phyloP scores from a whole-genome alignment of 2,888 invertebrate genomes.

The Cyclophora albipunctata region DNA sequence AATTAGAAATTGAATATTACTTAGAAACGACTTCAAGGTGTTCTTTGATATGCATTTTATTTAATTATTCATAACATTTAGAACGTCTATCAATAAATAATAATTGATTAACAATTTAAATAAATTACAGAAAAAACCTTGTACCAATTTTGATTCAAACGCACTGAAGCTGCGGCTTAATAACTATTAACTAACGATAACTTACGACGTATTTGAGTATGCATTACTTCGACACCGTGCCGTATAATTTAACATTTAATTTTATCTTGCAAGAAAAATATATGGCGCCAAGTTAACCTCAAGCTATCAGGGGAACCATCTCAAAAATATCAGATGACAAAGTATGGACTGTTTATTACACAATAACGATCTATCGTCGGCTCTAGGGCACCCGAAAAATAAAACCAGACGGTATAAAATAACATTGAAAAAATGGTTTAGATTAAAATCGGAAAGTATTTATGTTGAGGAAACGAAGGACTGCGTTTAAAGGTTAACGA shows the following conservation, averaged over 20 bases:
- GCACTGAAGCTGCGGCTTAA: no score
- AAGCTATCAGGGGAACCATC: constrained; percentile 52
- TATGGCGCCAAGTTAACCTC: constrained; percentile 52
- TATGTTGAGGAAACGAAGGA: constrained; percentile 66
- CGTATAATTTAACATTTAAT: not conserved
- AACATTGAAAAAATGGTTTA: constrained; percentile 50
- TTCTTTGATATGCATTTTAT: no score
- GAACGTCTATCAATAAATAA: no score
- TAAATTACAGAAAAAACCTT: no score
- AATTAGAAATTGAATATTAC: no score
- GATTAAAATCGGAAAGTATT: constrained; percentile 68
- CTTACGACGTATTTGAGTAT: not conserved
- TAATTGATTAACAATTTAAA: no score
- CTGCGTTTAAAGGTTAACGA: constrained; percentile 72
- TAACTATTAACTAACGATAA: not conserved
- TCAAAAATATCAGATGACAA: constrained; percentile 70
- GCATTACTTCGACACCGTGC: constrained; percentile 20
- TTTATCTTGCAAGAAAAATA: not conserved
- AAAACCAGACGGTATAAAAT: constrained; percentile 63
- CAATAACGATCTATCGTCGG: constrained; percentile 64
- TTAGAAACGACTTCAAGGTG: no score
- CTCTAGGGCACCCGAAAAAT: constrained; percentile 67
- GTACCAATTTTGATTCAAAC: no score
- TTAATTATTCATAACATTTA: no score
- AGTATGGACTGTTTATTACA: constrained; percentile 71